Conservation (phyloP, 2,888 invertebrate genomes). For the Odontocolon sp. region DNA sequence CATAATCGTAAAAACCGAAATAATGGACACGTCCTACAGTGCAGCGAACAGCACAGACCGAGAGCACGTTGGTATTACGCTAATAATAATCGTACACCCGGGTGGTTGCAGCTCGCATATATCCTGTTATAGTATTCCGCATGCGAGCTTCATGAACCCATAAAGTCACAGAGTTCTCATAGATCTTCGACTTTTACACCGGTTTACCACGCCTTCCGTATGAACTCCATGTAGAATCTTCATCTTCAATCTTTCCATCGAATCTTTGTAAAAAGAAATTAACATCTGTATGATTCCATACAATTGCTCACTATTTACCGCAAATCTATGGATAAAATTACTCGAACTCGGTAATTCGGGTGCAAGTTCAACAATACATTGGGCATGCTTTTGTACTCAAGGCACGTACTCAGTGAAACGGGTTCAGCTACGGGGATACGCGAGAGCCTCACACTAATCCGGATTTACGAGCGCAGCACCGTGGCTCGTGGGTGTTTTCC, state of each 20-base stretch:
- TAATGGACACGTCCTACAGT: constrained; percentile 22
- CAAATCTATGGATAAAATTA: constrained; percentile 18
- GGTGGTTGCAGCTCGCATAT: not conserved
- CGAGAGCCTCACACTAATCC: constrained; percentile 27
- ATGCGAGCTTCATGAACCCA: constrained; percentile 27
- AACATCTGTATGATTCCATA: constrained; percentile 20
- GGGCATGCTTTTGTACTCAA: not conserved
- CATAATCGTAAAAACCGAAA: constrained; percentile 48
- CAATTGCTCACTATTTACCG: not conserved
- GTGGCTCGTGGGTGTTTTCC: constrained; percentile 30
- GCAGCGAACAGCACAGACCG: constrained; percentile 3
- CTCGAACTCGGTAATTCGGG: not conserved
- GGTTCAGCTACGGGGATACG: constrained; percentile 10
- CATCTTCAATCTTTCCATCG: not conserved
- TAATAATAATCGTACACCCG: constrained; percentile 35
- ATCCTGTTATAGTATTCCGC: constrained; percentile 18
- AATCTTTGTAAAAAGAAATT: constrained; percentile 1
- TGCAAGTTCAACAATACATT: constrained; percentile 4
- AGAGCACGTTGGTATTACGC: constrained; percentile 25
- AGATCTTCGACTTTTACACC: constrained; percentile 31
- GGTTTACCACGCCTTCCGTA: constrained; percentile 11
- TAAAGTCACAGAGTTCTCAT: constrained; percentile 37
- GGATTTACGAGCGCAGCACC: constrained; percentile 34
- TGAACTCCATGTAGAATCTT: constrained; percentile 3
- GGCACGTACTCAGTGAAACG: constrained; percentile 12